These are phyloP conservation scores for Echeneis naucrates DNA, from an alignment of 2,797 vertebrate species.

Conservation along the genomic window DNA sequence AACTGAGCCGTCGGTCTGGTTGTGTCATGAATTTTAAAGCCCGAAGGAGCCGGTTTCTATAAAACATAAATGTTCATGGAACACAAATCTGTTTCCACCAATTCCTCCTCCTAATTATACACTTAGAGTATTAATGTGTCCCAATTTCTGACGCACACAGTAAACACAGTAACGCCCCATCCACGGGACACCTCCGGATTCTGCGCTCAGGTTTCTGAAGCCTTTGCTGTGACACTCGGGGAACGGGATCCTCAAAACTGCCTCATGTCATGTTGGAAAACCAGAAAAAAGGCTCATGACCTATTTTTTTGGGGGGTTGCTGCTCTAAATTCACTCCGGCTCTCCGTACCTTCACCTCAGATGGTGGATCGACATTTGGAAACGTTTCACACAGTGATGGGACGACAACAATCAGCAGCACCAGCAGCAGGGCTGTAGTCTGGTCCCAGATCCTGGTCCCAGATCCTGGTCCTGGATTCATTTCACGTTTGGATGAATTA, in stretches of 20 bases:
- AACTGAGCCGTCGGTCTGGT: too few species aligned
- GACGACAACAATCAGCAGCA: too few species aligned
- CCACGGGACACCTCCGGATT: slow-evolving; percentile 24
- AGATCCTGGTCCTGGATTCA: too few species aligned
- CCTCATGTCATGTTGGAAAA: slow-evolving; percentile 46
- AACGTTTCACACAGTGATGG: slow-evolving; percentile 5
- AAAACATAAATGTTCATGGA: neutral
- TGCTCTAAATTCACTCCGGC: slow-evolving; percentile 30
- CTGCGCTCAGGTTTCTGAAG: slow-evolving; percentile 26
- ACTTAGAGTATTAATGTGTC: slow-evolving; percentile 11
- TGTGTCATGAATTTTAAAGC: neutral
- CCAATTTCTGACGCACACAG: slow-evolving; percentile 2
- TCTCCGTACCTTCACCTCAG: neutral
- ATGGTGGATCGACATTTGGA: neutral
- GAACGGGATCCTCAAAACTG: slow-evolving; percentile 49
- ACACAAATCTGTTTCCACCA: slow-evolving; percentile 8
- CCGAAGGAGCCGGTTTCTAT: neutral
- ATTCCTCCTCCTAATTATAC: slow-evolving; percentile 3
- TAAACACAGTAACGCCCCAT: too few species aligned
- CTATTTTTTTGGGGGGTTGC: slow-evolving; percentile 60
- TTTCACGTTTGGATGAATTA: too few species aligned
- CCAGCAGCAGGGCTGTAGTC: too few species aligned
- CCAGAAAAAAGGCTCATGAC: slow-evolving; percentile 47
- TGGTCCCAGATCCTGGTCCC: too few species aligned
- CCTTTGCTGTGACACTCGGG: slow-evolving; percentile 22